A percentile compares a stretch with the other conserved stretches of the same genome.
phyloP scores from a whole-genome alignment of 2,113 vertebrate species.

The Sminthopsis crassicaudata region DNA sequence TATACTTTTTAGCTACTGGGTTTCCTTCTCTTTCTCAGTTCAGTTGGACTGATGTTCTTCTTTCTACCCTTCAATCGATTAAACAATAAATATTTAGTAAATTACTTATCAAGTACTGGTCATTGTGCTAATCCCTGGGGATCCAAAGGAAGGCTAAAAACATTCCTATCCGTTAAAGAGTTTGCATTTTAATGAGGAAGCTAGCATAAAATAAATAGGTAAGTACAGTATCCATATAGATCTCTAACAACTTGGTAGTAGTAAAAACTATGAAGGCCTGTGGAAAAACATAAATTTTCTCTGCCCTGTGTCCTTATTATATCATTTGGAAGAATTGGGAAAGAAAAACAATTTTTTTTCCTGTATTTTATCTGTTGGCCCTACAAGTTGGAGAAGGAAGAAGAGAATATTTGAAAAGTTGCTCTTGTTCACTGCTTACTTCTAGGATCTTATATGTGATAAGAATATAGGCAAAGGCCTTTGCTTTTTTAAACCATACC shows the following conservation, averaged over 20 bases:
- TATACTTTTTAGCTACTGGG: background rate
- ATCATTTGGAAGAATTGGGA: background rate
- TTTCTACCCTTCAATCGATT: background rate
- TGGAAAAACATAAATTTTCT: background rate
- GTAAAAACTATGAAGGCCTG: background rate
- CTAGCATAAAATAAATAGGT: background rate
- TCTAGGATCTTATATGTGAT: background rate
- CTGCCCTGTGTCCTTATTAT: background rate
- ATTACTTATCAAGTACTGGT: background rate
- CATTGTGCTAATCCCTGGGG: background rate
- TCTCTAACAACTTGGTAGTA: background rate
- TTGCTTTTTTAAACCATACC: background rate
- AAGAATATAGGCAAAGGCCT: background rate
- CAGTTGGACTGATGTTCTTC: background rate
- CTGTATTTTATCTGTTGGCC: background rate
- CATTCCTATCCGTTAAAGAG: background rate
- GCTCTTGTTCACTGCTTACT: background rate
- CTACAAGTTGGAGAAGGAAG: background rate
- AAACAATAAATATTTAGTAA: background rate
- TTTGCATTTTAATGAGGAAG: background rate
- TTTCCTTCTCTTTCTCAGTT: background rate
- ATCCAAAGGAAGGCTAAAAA: background rate
- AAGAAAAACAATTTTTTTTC: background rate
- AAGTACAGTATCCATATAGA: background rate
- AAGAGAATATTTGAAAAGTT: background rate